Conservation (phyloP, 2,888 invertebrate species). For the Mesorhabditis spiculigera region DNA sequence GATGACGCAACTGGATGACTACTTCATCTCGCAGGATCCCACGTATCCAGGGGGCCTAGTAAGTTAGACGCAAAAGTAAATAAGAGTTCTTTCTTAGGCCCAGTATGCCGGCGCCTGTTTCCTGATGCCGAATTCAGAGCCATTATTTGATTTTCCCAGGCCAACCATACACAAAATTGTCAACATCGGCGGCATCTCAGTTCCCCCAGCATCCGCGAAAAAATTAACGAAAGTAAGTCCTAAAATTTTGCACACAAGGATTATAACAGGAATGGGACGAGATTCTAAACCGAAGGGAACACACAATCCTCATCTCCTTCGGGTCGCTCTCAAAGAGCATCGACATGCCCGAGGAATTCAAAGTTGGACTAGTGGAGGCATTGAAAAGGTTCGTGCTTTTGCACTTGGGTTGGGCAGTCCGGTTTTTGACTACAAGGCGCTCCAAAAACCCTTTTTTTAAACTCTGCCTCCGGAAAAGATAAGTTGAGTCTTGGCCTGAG, state of each 20-base stretch:
- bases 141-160: not conserved
- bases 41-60: not conserved
- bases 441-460: not conserved
- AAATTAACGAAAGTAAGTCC: not conserved
- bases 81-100: not conserved
- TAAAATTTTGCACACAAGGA: not conserved
- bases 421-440: not conserved
- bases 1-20: not conserved
- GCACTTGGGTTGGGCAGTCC: no score
- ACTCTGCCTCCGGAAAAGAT: not conserved
- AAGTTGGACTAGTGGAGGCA: not conserved
- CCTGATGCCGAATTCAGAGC: not conserved
- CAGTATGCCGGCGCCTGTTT: not conserved
- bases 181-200: not conserved
- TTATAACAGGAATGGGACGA: conserved; percentile 1
- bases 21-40: not conserved
- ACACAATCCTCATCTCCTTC: conserved; percentile 1
- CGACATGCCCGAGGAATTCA: not conserved
- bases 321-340: not conserved
- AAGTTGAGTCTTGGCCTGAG: no score
- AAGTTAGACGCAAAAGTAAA: not conserved
- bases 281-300: not conserved
- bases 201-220: not conserved
- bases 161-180: conserved; percentile 1
- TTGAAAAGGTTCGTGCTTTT: not conserved